Percentiles rank a stretch among this genome's conserved stretches.
Conservation (phyloP, 2,113 vertebrate species). For the Otis tarda region DNA sequence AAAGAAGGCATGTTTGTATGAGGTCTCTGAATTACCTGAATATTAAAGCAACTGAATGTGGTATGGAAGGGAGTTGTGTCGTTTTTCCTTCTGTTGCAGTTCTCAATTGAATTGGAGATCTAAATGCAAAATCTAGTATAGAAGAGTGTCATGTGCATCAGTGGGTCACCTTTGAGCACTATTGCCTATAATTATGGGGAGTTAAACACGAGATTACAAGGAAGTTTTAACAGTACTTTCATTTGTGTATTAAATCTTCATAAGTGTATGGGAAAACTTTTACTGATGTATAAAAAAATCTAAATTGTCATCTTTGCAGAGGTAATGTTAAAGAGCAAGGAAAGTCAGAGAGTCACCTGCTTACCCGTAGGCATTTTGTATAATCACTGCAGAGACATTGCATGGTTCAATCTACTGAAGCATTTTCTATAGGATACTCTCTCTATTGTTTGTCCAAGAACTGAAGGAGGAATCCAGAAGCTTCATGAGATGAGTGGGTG, state of each 20-base stretch:
- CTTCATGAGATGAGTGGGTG: neutral
- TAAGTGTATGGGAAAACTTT: neutral
- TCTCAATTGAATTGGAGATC: neutral
- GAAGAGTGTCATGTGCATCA: neutral
- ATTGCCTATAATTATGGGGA: neutral
- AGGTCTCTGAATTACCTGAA: neutral
- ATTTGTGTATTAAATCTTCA: neutral
- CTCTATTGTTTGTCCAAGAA: neutral
- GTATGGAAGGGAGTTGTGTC: neutral
- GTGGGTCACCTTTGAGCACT: neutral
- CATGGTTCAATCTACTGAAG: neutral
- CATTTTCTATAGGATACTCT: accelerated
- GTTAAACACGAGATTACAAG: neutral
- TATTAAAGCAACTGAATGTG: neutral
- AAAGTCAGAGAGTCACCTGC: neutral
- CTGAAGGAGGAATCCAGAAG: neutral
- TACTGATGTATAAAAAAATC: neutral
- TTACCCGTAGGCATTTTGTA: neutral
- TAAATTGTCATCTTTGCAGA: neutral
- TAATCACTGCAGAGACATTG: neutral
- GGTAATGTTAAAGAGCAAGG: neutral
- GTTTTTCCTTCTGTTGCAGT: neutral
- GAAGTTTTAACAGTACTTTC: neutral
- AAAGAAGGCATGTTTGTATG: neutral
- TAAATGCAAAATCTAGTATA: neutral